These are phyloP conservation scores for Dendrocincla fuliginosa DNA, from an alignment of 2,797 vertebrate species.

Conservation along the genomic window DNA sequence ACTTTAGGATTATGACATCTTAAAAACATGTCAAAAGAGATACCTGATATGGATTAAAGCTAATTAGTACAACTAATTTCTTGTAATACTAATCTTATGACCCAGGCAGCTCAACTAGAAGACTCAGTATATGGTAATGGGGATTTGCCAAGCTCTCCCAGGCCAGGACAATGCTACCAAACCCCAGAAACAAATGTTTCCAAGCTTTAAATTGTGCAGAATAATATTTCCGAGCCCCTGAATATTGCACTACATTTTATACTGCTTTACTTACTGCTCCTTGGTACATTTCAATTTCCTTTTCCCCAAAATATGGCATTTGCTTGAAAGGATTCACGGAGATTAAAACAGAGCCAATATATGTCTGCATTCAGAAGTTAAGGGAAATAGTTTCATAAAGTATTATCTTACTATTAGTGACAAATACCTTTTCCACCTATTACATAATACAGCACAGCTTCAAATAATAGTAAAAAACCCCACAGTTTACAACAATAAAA, in stretches of 20 bases:
- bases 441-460: background rate
- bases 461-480: background rate
- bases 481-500: background rate
- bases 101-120: background rate
- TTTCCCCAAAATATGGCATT: constrained; percentile 99
- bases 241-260: background rate
- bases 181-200: background rate
- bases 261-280: constrained; percentile 89
- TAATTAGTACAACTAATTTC: background rate
- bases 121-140: background rate
- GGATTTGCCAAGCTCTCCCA: background rate
- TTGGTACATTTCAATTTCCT: constrained; percentile 98
- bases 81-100: background rate
- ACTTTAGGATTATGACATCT: background rate
- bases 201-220: background rate
- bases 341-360: constrained; percentile 96
- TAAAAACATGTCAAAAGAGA: background rate
- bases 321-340: constrained; percentile 99
- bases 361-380: constrained; percentile 87
- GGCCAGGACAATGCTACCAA: background rate
- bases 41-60: background rate
- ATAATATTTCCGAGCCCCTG: background rate
- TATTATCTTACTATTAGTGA: background rate
- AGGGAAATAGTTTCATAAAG: constrained; percentile 62
- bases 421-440: background rate